A percentile compares a stretch with the other conserved stretches of the same genome.
Conservation (phyloP, 1,140 invertebrate species). For the Oncopodura yosiiana region DNA sequence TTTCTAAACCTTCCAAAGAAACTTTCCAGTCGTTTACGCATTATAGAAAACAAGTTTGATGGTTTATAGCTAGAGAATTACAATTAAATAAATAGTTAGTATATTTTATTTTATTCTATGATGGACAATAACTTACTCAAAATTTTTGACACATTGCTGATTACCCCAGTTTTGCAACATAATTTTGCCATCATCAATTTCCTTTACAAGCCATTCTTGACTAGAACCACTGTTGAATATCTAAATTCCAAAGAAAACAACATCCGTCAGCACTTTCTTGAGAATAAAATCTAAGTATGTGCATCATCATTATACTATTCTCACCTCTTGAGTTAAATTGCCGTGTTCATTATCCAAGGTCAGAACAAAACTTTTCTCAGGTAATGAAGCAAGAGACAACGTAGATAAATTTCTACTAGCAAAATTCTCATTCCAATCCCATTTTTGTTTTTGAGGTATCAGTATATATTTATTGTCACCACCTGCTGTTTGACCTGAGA, state of each 20-base stretch:
- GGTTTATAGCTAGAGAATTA: conserved; percentile 9
- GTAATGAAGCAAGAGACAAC: conserved; percentile 1
- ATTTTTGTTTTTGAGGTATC: conserved; percentile 17
- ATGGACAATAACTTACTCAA: conserved; percentile 21
- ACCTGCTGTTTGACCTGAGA: neutral
- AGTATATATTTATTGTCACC: conserved; percentile 6
- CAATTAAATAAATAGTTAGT: conserved; percentile 3
- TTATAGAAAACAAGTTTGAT: conserved; percentile 8
- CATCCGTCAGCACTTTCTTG: neutral
- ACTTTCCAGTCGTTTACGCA: conserved; percentile 13
- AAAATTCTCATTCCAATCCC: conserved; percentile 12
- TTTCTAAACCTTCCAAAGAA: conserved; percentile 16
- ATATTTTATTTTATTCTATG: neutral
- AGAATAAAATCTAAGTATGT: neutral
- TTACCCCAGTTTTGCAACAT: conserved; percentile 27
- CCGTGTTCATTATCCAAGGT: conserved; percentile 14
- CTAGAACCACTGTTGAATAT: conserved; percentile 14
- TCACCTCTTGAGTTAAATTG: conserved; percentile 24
- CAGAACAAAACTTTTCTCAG: conserved; percentile 11
- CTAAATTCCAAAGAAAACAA: neutral
- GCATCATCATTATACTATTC: neutral
- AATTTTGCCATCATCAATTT: conserved; percentile 17
- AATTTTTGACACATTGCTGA: conserved; percentile 31
- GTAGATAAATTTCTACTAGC: neutral
- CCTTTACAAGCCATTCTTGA: conserved; percentile 24